phyloP scores from a whole-genome alignment of 2,888 invertebrate genomes.

The Cheiracanthium punctorium region DNA sequence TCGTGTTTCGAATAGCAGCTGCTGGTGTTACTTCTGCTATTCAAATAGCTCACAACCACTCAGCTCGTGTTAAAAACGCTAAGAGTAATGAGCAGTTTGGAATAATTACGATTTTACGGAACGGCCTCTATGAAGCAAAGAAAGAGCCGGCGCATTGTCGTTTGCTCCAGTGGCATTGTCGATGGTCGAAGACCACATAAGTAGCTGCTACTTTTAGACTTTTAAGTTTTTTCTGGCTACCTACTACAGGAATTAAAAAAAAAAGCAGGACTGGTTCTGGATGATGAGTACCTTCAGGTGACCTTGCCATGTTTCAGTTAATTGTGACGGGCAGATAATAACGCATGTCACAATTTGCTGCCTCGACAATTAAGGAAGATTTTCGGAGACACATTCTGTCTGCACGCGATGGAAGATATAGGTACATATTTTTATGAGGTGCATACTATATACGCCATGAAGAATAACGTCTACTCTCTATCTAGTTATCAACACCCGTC shows the following conservation, averaged over 20 bases:
- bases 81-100: neutral
- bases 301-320: neutral
- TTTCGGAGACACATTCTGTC: too few relatives aligned
- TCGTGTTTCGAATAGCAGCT: neutral
- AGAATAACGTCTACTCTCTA: too few relatives aligned
- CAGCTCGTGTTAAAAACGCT: neutral
- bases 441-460: too few relatives aligned
- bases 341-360: neutral
- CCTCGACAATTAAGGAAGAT: too few relatives aligned
- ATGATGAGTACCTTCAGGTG: neutral
- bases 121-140: too few relatives aligned
- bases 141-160: neutral
- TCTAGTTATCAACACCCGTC: too few relatives aligned
- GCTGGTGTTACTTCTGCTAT: neutral
- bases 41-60: neutral
- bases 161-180: neutral
- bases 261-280: neutral
- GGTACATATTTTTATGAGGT: too few relatives aligned
- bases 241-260: neutral
- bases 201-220: neutral
- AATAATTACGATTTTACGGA: neutral
- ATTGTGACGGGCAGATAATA: neutral
- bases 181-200: neutral
- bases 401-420: too few relatives aligned
- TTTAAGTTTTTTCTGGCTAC: neutral